Conservation (phyloP, 2,113 vertebrate genomes). For the Anser cygnoides region DNA sequence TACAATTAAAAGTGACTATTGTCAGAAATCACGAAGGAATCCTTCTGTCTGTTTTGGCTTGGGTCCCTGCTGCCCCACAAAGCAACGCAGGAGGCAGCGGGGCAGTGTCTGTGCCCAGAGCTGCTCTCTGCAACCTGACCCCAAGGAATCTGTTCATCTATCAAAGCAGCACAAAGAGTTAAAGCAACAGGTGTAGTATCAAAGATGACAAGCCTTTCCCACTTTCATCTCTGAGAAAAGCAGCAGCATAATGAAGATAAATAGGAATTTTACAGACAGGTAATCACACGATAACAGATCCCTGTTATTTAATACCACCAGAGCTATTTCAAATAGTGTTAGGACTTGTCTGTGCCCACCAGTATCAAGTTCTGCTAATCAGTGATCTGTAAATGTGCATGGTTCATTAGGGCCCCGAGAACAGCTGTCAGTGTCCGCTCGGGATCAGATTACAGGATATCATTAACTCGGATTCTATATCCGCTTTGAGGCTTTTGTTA, state of each 20-base stretch:
- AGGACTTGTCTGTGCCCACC: conserved; percentile 66
- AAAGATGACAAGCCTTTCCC: conserved; percentile 23
- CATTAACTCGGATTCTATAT: conserved; percentile 63
- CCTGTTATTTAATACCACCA: conserved; percentile 71
- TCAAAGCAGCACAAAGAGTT: not conserved
- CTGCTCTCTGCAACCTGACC: not conserved
- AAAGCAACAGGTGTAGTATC: conserved; percentile 41
- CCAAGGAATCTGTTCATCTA: not conserved
- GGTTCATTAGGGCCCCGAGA: conserved; percentile 58
- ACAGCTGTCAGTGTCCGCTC: conserved; percentile 53
- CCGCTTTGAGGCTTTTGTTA: conserved; percentile 62
- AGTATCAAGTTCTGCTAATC: conserved; percentile 60
- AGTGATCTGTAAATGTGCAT: conserved; percentile 60
- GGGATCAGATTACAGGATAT: conserved; percentile 73
- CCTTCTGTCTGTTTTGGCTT: not conserved
- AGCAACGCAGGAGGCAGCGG: not conserved
- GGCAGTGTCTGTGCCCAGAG: not conserved
- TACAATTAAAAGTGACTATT: not conserved
- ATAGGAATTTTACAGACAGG: conserved; percentile 75
- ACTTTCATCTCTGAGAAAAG: conserved; percentile 38
- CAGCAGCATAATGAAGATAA: conserved; percentile 75
- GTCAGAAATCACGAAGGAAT: not conserved
- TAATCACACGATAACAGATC: conserved; percentile 72
- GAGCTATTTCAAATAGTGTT: conserved; percentile 63
- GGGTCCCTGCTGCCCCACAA: not conserved